These are phyloP conservation scores for Actenoides lindsayi DNA, from an alignment of 2,113 vertebrate genomes.

Conservation along the genomic window DNA sequence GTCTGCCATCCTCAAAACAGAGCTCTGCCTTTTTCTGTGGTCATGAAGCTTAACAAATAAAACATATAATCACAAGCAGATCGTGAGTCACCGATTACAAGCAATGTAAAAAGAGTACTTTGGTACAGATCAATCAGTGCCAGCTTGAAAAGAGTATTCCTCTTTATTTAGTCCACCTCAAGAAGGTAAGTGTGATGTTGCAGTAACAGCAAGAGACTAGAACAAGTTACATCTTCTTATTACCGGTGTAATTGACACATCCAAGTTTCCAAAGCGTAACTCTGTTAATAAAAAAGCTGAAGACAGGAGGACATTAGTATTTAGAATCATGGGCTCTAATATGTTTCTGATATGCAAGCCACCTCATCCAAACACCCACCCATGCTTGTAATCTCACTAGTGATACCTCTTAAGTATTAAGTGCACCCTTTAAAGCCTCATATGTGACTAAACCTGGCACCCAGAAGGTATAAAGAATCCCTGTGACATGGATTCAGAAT, in stretches of 20 bases:
- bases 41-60: constrained; percentile 5
- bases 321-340: background rate
- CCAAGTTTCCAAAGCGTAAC: constrained; percentile 28
- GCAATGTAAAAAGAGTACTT: constrained; percentile 26
- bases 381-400: background rate
- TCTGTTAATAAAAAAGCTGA: background rate
- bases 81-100: background rate
- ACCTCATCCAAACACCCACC: background rate
- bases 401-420: background rate
- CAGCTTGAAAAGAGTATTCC: constrained; percentile 51
- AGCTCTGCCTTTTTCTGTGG: background rate
- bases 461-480: background rate
- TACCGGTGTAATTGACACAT: background rate
- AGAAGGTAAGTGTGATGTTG: constrained; percentile 49
- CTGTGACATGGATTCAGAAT: background rate
- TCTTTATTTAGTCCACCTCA: constrained; percentile 28
- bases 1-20: constrained; percentile 16
- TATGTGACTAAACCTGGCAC: background rate
- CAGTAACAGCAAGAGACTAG: background rate
- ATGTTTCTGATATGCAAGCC: background rate
- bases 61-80: constrained; percentile 22
- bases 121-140: constrained; percentile 37
- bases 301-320: background rate
- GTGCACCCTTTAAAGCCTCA: background rate
- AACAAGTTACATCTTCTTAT: constrained; percentile 40